Percentiles rank a stretch among this genome's conserved stretches.
Evolutionary conservation across 2,113 vertebrate species (phyloP).

Genomic region (Zosterops lateralis): DNA sequence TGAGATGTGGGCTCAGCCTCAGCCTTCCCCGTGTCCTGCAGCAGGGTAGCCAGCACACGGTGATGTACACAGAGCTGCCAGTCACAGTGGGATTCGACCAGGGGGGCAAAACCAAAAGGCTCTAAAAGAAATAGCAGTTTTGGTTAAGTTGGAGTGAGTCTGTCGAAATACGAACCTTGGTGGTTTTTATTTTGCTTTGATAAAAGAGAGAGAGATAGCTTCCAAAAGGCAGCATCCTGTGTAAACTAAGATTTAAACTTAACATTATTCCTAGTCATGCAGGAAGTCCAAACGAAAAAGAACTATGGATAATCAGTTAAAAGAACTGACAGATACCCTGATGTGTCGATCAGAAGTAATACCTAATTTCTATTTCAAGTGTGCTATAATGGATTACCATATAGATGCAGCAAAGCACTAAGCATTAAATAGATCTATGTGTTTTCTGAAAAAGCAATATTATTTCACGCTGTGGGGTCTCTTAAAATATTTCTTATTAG

Average conservation of each 20-base stretch:
- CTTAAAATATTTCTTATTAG: conserved; percentile 62
- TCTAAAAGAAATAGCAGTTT: not conserved
- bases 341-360: conserved; percentile 83
- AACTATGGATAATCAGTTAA: conserved; percentile 86
- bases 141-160: not conserved
- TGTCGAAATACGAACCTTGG: not conserved
- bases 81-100: accelerated
- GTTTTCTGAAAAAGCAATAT: conserved; percentile 72
- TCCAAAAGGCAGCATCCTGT: conserved; percentile 42
- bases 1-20: not conserved
- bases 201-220: not conserved
- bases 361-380: conserved; percentile 89
- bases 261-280: conserved; percentile 87
- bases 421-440: conserved; percentile 74
- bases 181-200: not conserved
- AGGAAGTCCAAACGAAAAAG: conserved; percentile 76
- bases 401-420: conserved; percentile 74
- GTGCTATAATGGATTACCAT: conserved; percentile 88
- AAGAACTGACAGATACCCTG: conserved; percentile 73
- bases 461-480: conserved; percentile 69
- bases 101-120: not conserved
- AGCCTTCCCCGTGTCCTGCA: not conserved
- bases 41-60: accelerated
- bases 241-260: conserved; percentile 66
- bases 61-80: not conserved